Evolutionary conservation across 2,113 vertebrate genomes (phyloP).

Genomic region (Antechinus stuartii): DNA sequence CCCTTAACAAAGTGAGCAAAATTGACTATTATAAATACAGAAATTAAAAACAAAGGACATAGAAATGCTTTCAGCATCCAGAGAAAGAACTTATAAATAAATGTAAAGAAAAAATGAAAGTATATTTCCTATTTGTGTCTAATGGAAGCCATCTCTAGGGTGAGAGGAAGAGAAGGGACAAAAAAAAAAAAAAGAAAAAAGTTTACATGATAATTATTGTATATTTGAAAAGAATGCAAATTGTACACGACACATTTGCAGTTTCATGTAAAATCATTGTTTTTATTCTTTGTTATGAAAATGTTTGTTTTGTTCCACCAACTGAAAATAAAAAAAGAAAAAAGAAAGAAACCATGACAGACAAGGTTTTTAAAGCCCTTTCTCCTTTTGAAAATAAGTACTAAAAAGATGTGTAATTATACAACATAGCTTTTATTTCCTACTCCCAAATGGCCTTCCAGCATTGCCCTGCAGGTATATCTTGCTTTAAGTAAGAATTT

Average conservation of each 20-base stretch:
- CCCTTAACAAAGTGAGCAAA: not conserved
- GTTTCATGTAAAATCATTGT: not conserved
- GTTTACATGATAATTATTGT: not conserved
- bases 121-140: not conserved
- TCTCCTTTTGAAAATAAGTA: not conserved
- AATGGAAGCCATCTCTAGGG: not conserved
- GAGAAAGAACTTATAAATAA: too few species aligned
- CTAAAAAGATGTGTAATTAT: not conserved
- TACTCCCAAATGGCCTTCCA: not conserved
- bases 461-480: not conserved
- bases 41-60: too few species aligned
- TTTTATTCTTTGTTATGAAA: not conserved
- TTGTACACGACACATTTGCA: not conserved
- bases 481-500: not conserved
- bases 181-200: not conserved
- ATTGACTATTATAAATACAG: too few species aligned
- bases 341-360: not conserved
- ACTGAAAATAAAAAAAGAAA: not conserved
- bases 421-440: not conserved
- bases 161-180: too few species aligned
- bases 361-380: not conserved
- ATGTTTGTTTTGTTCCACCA: not conserved
- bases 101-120: too few species aligned
- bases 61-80: too few species aligned
- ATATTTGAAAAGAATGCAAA: not conserved